phyloP scores from a whole-genome alignment of 2,888 invertebrate genomes.

The Fragum sueziense region DNA sequence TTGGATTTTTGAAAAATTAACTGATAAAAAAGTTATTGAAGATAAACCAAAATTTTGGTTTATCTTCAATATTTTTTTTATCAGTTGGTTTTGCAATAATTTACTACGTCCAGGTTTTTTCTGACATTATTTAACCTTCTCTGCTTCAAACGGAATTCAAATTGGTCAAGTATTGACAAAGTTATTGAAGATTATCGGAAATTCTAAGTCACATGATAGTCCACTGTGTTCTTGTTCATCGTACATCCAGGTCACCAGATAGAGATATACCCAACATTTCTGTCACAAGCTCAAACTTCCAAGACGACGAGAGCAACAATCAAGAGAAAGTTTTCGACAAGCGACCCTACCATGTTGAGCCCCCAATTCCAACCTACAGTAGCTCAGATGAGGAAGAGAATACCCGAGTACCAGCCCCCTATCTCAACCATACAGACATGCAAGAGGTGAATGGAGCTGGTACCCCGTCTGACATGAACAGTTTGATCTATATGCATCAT shows the following conservation, averaged over 20 bases:
- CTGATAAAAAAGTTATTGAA: too few species aligned
- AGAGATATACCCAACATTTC: slow-evolving; percentile 23
- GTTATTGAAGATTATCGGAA: too few species aligned
- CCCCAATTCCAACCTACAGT: slow-evolving; percentile 39
- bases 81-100: too few species aligned
- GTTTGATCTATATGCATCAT: slow-evolving; percentile 1
- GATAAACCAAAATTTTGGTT: too few species aligned
- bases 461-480: slow-evolving; percentile 18
- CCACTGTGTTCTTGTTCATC: too few species aligned
- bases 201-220: too few species aligned
- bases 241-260: slow-evolving; percentile 18
- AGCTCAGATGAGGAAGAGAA: slow-evolving; percentile 67
- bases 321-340: slow-evolving; percentile 75
- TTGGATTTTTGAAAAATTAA: too few species aligned
- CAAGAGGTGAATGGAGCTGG: slow-evolving; percentile 8
- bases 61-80: too few species aligned
- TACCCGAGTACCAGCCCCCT: slow-evolving; percentile 38
- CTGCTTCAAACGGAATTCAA: too few species aligned
- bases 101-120: too few species aligned
- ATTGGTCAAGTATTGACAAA: too few species aligned
- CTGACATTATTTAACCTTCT: too few species aligned
- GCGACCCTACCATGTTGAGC: slow-evolving; percentile 59
- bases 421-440: slow-evolving; percentile 1
- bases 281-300: slow-evolving; percentile 70
- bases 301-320: slow-evolving; percentile 74